Evolutionary conservation across 2,888 invertebrate species (phyloP).

Genomic region (Yponomeuta cagnagella): DNA sequence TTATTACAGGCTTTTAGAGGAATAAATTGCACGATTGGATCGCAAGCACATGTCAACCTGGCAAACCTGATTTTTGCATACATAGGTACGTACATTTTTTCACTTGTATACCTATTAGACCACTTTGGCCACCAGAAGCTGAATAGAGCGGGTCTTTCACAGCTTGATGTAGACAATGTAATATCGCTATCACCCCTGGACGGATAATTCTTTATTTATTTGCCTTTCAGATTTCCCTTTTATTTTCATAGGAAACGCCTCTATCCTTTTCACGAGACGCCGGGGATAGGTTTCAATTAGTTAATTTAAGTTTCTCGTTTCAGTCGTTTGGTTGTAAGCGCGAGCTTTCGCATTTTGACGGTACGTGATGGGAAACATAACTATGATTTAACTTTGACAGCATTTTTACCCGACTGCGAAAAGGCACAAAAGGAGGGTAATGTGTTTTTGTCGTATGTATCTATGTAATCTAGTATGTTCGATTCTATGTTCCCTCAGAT

Average conservation of each 20-base stretch:
- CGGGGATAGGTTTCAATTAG: constrained; percentile 3
- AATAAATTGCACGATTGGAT: too few species aligned
- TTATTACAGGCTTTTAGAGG: too few species aligned
- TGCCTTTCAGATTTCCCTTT: constrained; percentile 1
- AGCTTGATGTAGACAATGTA: constrained; percentile 21
- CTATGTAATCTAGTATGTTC: too few species aligned
- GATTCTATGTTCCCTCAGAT: too few species aligned
- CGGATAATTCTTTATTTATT: constrained; percentile 17
- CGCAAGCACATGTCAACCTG: too few species aligned
- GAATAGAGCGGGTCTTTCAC: constrained; percentile 2
- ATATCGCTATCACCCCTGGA: constrained; percentile 20
- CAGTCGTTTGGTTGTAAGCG: not conserved
- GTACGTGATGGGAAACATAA: not conserved
- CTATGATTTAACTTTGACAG: too few species aligned
- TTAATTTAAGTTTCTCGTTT: not conserved
- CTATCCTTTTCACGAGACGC: not conserved
- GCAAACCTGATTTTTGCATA: too few species aligned
- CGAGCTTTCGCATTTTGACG: not conserved
- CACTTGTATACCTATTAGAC: not conserved
- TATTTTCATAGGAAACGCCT: not conserved
- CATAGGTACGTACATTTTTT: not conserved
- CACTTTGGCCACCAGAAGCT: not conserved
- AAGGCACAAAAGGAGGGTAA: too few species aligned
- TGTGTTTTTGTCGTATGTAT: too few species aligned
- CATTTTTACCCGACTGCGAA: too few species aligned